Conservation (phyloP, 1,140 invertebrate species). For the Agrypnia vestita region DNA sequence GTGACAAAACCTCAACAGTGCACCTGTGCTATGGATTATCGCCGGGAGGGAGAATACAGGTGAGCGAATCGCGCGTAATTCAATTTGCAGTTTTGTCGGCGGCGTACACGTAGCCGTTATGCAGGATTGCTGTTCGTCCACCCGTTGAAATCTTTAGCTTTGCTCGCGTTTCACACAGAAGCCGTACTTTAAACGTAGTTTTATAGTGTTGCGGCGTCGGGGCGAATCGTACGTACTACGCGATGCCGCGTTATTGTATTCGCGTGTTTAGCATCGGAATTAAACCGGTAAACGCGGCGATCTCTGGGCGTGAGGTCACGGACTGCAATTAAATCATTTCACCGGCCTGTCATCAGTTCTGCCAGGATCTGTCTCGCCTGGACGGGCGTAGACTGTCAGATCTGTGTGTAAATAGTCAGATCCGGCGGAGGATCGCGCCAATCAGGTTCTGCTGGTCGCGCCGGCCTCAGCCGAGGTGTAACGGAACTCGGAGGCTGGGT, state of each 20-base stretch:
- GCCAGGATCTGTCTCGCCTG: neutral
- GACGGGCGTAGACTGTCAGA: neutral
- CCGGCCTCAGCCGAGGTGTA: conserved; percentile 3
- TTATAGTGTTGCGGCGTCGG: neutral
- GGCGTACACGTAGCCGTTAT: conserved; percentile 41
- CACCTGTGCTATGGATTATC: conserved; percentile 45
- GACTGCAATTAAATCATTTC: conserved; percentile 7
- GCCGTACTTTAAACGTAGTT: neutral
- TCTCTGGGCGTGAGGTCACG: conserved; percentile 7
- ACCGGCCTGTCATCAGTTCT: conserved; percentile 1
- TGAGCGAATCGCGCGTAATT: conserved; percentile 20
- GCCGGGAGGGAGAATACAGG: conserved; percentile 7
- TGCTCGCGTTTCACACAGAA: neutral
- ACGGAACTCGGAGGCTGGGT: neutral
- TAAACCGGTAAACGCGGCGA: conserved; percentile 18
- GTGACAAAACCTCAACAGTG: conserved; percentile 36
- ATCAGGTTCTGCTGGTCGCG: neutral
- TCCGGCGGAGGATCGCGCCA: neutral
- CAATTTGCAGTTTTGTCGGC: conserved; percentile 33
- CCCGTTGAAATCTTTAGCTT: conserved; percentile 37
- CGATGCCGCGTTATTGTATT: neutral
- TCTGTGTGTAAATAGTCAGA: too few species aligned
- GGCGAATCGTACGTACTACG: neutral
- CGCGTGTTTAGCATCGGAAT: neutral
- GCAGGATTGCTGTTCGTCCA: conserved; percentile 30